These are phyloP conservation scores for Proterorhinus semilunaris DNA, from an alignment of 2,113 vertebrate genomes.

Conservation along the genomic window DNA sequence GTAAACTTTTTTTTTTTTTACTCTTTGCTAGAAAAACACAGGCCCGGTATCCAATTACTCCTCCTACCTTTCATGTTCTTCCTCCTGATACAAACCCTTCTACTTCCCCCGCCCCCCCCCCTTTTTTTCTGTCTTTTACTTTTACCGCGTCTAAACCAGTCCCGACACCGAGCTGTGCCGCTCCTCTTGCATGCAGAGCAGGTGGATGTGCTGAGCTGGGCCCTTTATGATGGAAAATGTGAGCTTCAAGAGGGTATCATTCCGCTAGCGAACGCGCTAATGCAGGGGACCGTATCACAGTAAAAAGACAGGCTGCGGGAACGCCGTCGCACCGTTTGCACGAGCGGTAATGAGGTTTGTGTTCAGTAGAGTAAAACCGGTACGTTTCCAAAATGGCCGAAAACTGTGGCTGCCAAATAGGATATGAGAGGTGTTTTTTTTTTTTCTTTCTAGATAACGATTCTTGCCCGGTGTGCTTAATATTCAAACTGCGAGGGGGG, in stretches of 20 bases:
- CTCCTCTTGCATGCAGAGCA: conserved; percentile 54
- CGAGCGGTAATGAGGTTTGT: conserved; percentile 62
- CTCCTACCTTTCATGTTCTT: conserved; percentile 24
- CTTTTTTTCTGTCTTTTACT: conserved; percentile 5
- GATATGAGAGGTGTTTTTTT: conserved; percentile 11
- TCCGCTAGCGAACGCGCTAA: conserved; percentile 47
- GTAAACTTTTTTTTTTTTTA: conserved; percentile 9
- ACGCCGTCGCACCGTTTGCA: conserved; percentile 51
- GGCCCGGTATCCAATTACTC: conserved; percentile 11
- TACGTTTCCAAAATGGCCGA: conserved; percentile 43
- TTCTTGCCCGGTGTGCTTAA: conserved; percentile 20
- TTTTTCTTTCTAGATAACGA: conserved; percentile 17
- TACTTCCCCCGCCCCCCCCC: conserved; percentile 15
- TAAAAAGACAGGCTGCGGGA: conserved; percentile 44
- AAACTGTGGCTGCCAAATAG: conserved; percentile 31
- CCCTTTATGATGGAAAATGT: conserved; percentile 70
- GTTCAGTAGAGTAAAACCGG: conserved; percentile 51
- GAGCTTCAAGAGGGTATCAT: conserved; percentile 46
- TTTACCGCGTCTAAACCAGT: conserved; percentile 42
- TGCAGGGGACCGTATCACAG: conserved; percentile 40
- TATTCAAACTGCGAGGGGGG: conserved; percentile 18
- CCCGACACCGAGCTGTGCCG: conserved; percentile 36
- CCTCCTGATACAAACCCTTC: background rate
- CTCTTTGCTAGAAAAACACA: conserved; percentile 13
- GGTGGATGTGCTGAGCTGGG: conserved; percentile 62